Percentiles rank a stretch among this genome's conserved stretches.
Conservation (phyloP, 2,888 invertebrate species). For the Pemphredon lugubris region DNA sequence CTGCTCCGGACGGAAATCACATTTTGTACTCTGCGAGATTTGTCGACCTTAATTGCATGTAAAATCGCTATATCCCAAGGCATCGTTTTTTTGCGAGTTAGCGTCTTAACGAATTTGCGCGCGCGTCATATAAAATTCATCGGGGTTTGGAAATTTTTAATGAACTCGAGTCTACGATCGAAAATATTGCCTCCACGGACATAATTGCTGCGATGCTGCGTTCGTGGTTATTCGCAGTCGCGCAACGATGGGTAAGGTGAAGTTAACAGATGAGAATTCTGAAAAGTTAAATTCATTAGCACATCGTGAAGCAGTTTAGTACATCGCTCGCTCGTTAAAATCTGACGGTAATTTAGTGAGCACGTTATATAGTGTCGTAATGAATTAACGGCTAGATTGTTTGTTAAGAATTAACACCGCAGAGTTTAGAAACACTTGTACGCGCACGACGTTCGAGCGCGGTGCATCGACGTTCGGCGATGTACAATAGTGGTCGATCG, state of each 20-base stretch:
- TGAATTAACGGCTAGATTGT: constrained; percentile 9
- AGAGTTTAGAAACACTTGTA: no score
- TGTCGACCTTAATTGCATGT: constrained; percentile 45
- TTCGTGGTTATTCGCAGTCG: constrained; percentile 41
- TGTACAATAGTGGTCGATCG: no score
- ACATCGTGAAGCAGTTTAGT: constrained; percentile 53
- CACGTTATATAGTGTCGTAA: neutral
- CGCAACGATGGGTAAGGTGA: constrained; percentile 45
- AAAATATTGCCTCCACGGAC: constrained; percentile 41
- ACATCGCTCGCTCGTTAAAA: neutral
- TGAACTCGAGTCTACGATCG: constrained; percentile 37
- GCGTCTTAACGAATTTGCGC: constrained; percentile 43
- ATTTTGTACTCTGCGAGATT: constrained; percentile 21
- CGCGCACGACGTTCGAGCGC: no score
- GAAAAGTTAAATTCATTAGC: constrained; percentile 68
- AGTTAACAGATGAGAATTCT: constrained; percentile 61
- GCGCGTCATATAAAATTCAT: constrained; percentile 46
- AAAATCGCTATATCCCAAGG: constrained; percentile 40
- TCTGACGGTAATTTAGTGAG: constrained; percentile 7
- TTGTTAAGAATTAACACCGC: no score
- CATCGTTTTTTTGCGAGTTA: constrained; percentile 40
- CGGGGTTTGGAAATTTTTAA: constrained; percentile 15
- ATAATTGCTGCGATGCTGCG: constrained; percentile 54
- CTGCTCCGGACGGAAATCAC: constrained; percentile 39
- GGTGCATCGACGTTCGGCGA: no score